These are phyloP conservation scores for Cerastis rubricosa DNA, from an alignment of 2,888 invertebrate species.

Conservation along the genomic window DNA sequence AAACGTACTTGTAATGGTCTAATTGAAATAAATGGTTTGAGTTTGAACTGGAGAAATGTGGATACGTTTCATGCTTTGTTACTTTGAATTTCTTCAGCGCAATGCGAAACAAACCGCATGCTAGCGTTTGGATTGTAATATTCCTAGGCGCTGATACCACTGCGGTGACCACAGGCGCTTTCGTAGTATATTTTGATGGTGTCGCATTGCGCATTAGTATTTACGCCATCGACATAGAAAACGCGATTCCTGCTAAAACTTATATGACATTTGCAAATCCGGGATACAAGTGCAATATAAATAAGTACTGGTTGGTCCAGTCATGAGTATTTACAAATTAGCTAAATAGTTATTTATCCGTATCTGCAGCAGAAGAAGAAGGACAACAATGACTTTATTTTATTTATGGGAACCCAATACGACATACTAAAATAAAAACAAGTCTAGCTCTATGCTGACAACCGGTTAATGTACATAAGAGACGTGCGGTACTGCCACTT, in stretches of 20 bases:
- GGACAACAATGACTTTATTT: too few relatives aligned
- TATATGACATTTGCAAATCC: neutral
- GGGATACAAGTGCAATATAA: too few relatives aligned
- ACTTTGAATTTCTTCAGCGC: neutral
- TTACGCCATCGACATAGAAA: neutral
- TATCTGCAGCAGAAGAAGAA: too few relatives aligned
- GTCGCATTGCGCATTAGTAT: slow-evolving; percentile 17
- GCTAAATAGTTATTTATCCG: too few relatives aligned
- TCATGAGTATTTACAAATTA: neutral
- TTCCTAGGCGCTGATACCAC: slow-evolving; percentile 8
- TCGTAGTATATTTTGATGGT: neutral
- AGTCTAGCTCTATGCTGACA: neutral
- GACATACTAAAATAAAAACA: too few relatives aligned
- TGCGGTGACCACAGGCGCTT: neutral
- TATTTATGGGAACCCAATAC: too few relatives aligned
- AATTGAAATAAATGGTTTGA: too few relatives aligned
- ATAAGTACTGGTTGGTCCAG: neutral
- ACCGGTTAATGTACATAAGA: neutral
- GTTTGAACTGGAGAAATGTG: neutral
- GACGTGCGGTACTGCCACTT: neutral
- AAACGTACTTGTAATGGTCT: too few relatives aligned
- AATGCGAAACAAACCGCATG: neutral
- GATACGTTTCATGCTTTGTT: neutral
- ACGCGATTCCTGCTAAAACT: neutral
- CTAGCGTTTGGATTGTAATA: slow-evolving; percentile 2